A percentile compares a stretch with the other conserved stretches of the same genome.
Evolutionary conservation across 2,888 invertebrate genomes (phyloP).

Genomic region (Heliconius ethilla): DNA sequence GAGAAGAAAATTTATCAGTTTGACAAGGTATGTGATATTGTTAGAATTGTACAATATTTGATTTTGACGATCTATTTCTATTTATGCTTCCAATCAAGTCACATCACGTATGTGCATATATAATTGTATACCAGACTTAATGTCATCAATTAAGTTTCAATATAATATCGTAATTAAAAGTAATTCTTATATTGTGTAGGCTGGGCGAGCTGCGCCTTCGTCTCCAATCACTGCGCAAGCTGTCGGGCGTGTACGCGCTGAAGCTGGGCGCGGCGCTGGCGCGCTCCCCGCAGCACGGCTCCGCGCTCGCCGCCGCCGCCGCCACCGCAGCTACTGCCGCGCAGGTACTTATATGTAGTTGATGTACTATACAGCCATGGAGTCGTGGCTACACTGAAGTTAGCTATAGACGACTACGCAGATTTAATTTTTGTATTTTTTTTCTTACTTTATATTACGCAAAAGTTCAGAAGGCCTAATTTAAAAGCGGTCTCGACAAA

Average conservation of each 20-base stretch:
- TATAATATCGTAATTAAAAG: too few relatives aligned
- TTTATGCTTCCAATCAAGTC: too few relatives aligned
- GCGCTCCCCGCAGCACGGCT: slow-evolving; percentile 81
- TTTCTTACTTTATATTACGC: not conserved
- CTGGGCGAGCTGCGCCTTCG: slow-evolving; percentile 90
- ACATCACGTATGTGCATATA: too few relatives aligned
- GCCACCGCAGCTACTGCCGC: slow-evolving; percentile 57
- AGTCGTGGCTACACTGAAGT: not conserved
- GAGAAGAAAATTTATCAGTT: too few relatives aligned
- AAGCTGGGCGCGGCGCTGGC: slow-evolving; percentile 91
- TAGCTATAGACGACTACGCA: not conserved
- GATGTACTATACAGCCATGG: not conserved
- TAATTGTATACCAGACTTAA: too few relatives aligned
- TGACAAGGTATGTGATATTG: too few relatives aligned
- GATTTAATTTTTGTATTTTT: not conserved
- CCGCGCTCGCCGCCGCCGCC: slow-evolving; percentile 63
- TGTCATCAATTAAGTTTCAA: too few relatives aligned
- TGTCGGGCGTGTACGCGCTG: slow-evolving; percentile 91
- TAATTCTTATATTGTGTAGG: slow-evolving; percentile 57
- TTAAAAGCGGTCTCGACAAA: not conserved
- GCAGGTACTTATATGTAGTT: slow-evolving; percentile 52
- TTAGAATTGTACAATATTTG: too few relatives aligned
- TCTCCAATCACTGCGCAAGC: slow-evolving; percentile 89
- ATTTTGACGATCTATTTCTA: too few relatives aligned
- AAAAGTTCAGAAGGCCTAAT: not conserved